Evolutionary conservation across 1,140 invertebrate genomes (phyloP).

Genomic region (Drosophila setifemur): DNA sequence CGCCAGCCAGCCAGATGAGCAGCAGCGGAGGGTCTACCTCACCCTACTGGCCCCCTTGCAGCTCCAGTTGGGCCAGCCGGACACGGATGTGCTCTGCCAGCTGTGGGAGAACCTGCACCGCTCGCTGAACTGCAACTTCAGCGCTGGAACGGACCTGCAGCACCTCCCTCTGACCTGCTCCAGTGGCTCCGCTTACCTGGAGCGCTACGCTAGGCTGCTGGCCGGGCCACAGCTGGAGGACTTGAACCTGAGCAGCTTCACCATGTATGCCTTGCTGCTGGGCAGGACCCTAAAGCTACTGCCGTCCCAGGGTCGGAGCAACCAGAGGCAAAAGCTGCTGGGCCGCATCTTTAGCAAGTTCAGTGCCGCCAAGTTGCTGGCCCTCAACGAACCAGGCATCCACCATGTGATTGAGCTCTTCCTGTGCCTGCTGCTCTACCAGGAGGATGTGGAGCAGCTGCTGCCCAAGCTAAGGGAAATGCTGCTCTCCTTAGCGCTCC

Average conservation of each 20-base stretch:
- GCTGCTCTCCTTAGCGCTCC: constrained; percentile 63
- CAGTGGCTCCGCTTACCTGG: constrained; percentile 64
- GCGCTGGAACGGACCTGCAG: constrained; percentile 43
- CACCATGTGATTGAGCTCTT: constrained; percentile 80
- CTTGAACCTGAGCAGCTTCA: constrained; percentile 74
- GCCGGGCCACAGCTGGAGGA: constrained; percentile 44
- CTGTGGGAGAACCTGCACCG: constrained; percentile 80
- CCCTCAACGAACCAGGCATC: constrained; percentile 75
- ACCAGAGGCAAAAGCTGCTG: constrained; percentile 67
- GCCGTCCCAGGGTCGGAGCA: constrained; percentile 16
- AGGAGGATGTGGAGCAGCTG: constrained; percentile 54
- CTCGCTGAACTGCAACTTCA: constrained; percentile 67
- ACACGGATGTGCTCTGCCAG: constrained; percentile 60
- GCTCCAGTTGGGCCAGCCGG: constrained; percentile 52
- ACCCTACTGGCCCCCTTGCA: constrained; percentile 59
- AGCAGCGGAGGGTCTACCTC: constrained; percentile 66
- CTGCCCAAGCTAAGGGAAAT: constrained; percentile 63
- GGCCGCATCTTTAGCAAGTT: constrained; percentile 82
- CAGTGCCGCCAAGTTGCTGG: constrained; percentile 69
- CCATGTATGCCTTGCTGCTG: constrained; percentile 60
- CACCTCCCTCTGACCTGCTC: constrained; percentile 48
- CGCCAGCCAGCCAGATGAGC: constrained; percentile 61
- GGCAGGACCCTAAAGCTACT: constrained; percentile 56
- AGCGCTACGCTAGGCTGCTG: constrained; percentile 59
- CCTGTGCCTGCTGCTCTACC: constrained; percentile 56